Evolutionary conservation across 2,113 vertebrate genomes (phyloP), one percentile per base, ranked within the genome.

Genomic region (Petrocephalus zakoni): DNA sequence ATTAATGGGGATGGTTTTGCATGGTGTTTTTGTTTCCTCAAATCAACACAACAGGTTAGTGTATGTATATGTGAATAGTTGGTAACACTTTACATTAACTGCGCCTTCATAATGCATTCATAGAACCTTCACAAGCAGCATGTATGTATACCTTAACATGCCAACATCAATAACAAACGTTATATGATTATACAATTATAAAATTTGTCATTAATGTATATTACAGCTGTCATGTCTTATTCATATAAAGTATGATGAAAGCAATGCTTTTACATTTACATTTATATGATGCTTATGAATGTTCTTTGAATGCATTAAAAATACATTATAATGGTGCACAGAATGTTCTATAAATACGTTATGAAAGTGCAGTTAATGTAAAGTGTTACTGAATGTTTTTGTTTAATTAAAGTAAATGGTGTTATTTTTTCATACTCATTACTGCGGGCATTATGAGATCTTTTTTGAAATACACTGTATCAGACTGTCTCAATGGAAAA

Each of bases 401-500:
- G 29, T 22, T 86, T n/a, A n/a, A 61, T 56, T 58, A 8, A 21
- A n/a, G 21, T 21, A 83, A 83, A 83, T 37, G 5, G 34, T 75
- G 68, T 37, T 17, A 37, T 37, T 75, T 75, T 37, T 75, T 42
- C 34, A 34, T 75, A 75, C 49, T 85, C 21, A 51, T 25, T 47
- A 51, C 42, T 53, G 83, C 13, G 22, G 22, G 13, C 4, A 86
- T 53, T 61, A 34, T 61, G 8, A 46, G 34, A 46, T 61, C 19
- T 87, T 7, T 42, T 19, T 46, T 61, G 34, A 61, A 21, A 22
- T 64, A 64, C 37, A 87, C 56, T 13, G 0, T 46, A 19, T 86
- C 11, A 87, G n/a, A 34, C 29, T 86, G 52, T 86, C 84, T 87
- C n/a, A 83, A 64, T 13, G 55, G 56, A 87, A 87, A 87, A 61